Evolutionary conservation across 2,113 vertebrate genomes (phyloP), one percentile per base, ranked within the genome.

Genomic region (Suricata suricatta): DNA sequence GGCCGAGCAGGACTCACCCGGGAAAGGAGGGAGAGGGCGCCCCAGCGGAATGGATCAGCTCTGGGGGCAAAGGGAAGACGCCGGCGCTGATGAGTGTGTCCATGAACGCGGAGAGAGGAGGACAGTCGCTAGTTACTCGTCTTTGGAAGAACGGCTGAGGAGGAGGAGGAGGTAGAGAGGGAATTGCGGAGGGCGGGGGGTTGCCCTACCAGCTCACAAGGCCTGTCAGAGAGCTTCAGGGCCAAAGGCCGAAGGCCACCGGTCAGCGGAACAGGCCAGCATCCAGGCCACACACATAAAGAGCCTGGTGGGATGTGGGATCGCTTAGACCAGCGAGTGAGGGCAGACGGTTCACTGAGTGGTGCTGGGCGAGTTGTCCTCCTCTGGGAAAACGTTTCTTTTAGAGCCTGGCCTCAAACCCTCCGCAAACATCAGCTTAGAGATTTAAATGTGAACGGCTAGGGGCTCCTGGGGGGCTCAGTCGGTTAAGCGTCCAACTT

Each of bases 51-150:
- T 9, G 60, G 35, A 7, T n/a, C 8, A 16, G 38, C 7, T n/a
- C 11, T 12, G 12, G 4, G 21, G 21, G 2, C 13, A 4, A 54
- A 35, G 10, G 38, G 35, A 72, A 33, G 33, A 27, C 6, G 27
- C 52, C 64, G 29, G 16, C 44, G 15, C 2, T 7, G 63, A 50
- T 2, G 33, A 15, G 19, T 31, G 27, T 41, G 50, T 21, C 50
- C 23, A 0, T 0, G 63, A 21, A 16, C 0, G 0, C 27, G n/a
- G 63, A 16, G n/a, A 9, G 23, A 29, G 12, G 9, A 12, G 0
- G 0, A 14, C 1, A 41, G 44, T 19, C 50, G n/a, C 72, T 29
- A 5, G 29, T 25, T 38, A 19, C 41, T 44, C 35, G 31, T 21
- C 33, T 54, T 29, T 57, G 60, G 15, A 60, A 60, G 11, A 74